Base-by-base conservation (phyloP, 1,140 invertebrate species). In the Aporrectodea caliginosa region DNA sequence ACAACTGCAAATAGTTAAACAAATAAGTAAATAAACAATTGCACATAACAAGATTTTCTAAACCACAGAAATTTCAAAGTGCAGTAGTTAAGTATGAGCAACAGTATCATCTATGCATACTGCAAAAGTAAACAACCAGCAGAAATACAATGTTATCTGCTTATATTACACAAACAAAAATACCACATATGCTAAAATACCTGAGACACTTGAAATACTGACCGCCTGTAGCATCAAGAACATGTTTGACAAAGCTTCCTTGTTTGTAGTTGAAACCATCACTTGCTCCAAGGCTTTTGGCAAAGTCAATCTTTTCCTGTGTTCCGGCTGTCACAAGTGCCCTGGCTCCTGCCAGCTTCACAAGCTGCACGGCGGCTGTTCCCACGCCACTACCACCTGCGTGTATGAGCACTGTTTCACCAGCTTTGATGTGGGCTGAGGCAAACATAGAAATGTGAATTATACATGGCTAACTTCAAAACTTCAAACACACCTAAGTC, bases 301-400 rank as follows among this genome's bases (percentile, higher is more conserved):
- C 85, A 29, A 79, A 81, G 12, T 85, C 78, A 16, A 87, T 82
- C 78, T 88, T 88, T 30, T 82, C 81, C 16, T 82, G n/a, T n/a
- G 83, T 83, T 12, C 88, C 88, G 43, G 86, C 87, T n/a, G 87
- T 88, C 0, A 86, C 83, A 70, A 86, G 81, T 0, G 84, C 75
- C 30, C 69, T 78, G 30, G 83, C 85, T 1, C 83, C 81, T 22
- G 84, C 84, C 35, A 84, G 79, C n/a, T 83, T 78, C 58, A 81
- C 81, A 30, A 88, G 77, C 84, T 88, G 87, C 35, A 85, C 80
- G 6, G 86, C 85, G 31, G 88, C 86, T 16, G 86, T 87, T n/a
- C 87, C 88, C 1, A 88, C 87, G 0, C 88, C 88, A 83, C 87
- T 88, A 16, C 82, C 87, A 16, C 86, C 88, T 75, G 86, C 88